Evolutionary conservation across 2,888 invertebrate species (phyloP), one percentile per base, ranked within the genome.

Genomic region (Zaprionus bogoriensis): DNA sequence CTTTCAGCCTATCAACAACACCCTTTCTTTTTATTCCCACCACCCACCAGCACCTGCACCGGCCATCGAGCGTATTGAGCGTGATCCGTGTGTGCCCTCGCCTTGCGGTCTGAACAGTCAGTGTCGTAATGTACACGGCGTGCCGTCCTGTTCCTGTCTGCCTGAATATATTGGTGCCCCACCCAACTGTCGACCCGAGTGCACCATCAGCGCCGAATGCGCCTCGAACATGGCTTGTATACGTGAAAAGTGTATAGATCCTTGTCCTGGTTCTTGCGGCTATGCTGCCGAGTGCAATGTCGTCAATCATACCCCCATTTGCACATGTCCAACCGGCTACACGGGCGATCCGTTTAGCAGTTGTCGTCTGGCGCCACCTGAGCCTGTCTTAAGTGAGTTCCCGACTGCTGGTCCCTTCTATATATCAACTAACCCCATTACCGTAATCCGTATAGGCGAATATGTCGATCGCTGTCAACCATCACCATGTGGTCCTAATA

Each of bases 251-350:
- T 94, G 94, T 81, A 90, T 91, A 59, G 94, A 94, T 87, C 94
- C 95, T 0, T 95, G 95, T 74, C 93, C 93, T 19, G 94, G 94
- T 5, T 93, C 94, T 0, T 95, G 94, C 83, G 94, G 94, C 69
- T 89, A 91, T 88, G 91, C 92, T 61, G 92, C 94, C 48, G 89
- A 91, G 71, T 93, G 94, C 88, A 90, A 91, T 48, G 93, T 94
- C 9, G 91, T 93, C 22, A 93, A 93, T 69, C 94, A 94, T 77
- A 92, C 93, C 32, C 93, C 94, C 1, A 92, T 93, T 42, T 95
- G 95, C 82, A 91, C 92, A 20, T 95, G 94, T 72, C 87, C 92
- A 0, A 90, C 92, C 32, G 93, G 92, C 12, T 93, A 92, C 73
- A 92, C 91, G 42, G 95, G 95, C 64, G 94, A 95, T 91, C 94